Base-by-base conservation (phyloP, 2,888 invertebrate genomes). In the Parnassius glacialis region DNA sequence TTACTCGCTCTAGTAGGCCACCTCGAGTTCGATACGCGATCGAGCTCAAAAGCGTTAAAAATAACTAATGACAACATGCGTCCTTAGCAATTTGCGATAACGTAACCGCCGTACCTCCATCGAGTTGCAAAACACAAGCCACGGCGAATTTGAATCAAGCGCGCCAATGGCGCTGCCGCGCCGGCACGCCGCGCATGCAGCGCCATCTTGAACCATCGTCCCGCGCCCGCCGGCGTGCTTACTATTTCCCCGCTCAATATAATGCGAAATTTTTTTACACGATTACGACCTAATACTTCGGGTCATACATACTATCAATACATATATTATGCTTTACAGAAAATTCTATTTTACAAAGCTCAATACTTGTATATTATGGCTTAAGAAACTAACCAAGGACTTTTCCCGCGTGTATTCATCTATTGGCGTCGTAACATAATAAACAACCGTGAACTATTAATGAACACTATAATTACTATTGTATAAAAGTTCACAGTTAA, bases 41-140 rank as follows among this genome's bases (percentile, higher is more conserved):
- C 72, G 65, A 77, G 72, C 75, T 80, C 74, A 76, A 79, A 78
- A 80, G 74, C 81, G 85, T 84, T 89, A 90, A 88, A 88, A 90
- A 90, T 90, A 91, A 87, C 85, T 81, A 85, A 85, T 90, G 90
- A 90, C 89, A 90, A 87, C 88, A 87, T 13, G 47, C 75, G 83
- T 79, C 83, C 86, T 86, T 85, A 81, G 82, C 83, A 81, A 81
- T 74, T 71, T 68, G 69, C 74, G 75, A 79, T 86, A 90, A 87
- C 87, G 90, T 87, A 90, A 84, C 81, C 80, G 74, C 69, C 73
- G 72, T 73, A 56, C 54, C 59, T 74, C 71, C 70, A 69, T 70
- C 70, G 70, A 81, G 83, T 92, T 86, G 87, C 86, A 86, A 89
- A 87, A 87, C 83, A 84, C 83, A 84, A 81, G 79, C 72, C 70